Evolutionary conservation across 2,113 vertebrate genomes (phyloP), one percentile per base, ranked within the genome.

Genomic region (Lagopus muta): DNA sequence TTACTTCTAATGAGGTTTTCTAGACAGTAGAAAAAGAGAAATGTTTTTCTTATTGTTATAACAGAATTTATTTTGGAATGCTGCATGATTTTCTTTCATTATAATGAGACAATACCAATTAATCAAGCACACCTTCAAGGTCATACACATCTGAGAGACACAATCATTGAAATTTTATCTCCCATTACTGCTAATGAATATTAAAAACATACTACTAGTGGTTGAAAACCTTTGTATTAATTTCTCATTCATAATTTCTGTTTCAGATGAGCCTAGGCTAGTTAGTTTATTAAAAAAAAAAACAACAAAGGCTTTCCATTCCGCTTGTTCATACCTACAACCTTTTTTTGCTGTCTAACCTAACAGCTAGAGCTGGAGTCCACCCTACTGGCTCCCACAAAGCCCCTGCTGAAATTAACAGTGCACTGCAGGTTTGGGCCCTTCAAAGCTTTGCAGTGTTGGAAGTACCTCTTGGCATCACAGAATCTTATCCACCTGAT

Each of bases 1-100:
- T 70, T 62, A 66, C 57, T 86, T 67, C 54, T 92, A 95, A 90
- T 48, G 27, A 89, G 66, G 32, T 83, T 94, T 92, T 82, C 52
- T 77, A 94, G 40, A 77, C 47, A 70, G 28, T 1, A 73, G n/a
- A 32, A 92, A 84, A 80, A 77, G 48, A 58, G 24, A 91, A 89
- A 55, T 36, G 42, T 30, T 47, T 93, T 97, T 94, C 55, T 28
- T 52, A 25, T 28, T 20, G 42, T 16, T 78, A 27, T 47, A 60
- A 67, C 30, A 20, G 73, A 60, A 85, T 30, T 85, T 88, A 74
- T 92, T 92, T 78, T 43, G 36, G 60, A 82, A 84, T 64, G 22
- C 66, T 62, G 73, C 36, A 24, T 50, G 8, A 89, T 27, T 67
- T 86, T 90, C 57, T 55, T 45, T 60, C 11, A 87, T 75, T 73